phyloP scores from a whole-genome alignment of 2,888 invertebrate genomes.

The Sialis lutaria region DNA sequence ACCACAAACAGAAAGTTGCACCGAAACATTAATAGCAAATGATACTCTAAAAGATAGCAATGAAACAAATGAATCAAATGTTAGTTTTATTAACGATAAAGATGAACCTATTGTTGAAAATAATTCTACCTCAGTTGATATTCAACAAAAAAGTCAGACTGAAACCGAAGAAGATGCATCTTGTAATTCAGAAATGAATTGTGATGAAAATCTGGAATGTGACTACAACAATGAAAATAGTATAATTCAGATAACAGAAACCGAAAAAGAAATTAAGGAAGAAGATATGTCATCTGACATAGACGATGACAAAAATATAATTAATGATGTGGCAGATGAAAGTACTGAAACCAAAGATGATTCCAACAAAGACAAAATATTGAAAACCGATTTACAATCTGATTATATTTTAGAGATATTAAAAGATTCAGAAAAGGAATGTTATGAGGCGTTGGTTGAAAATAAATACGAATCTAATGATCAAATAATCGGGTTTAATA shows the following conservation, averaged over 20 bases:
- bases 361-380: not conserved
- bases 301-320: not conserved
- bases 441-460: not conserved
- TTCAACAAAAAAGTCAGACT: no score
- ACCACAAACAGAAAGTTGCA: no score
- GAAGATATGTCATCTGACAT: not conserved
- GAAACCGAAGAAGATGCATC: not conserved
- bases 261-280: not conserved
- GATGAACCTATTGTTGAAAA: no score
- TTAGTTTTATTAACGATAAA: no score
- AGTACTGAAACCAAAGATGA: not conserved
- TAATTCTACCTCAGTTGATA: no score
- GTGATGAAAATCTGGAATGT: not conserved
- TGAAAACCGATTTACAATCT: not conserved
- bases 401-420: not conserved
- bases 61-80: no score
- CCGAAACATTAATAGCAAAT: no score
- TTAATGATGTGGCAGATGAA: not conserved
- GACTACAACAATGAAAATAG: not conserved
- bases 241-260: no score
- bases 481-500: constrained; percentile 4
- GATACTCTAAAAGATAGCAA: no score
- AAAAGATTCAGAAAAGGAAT: not conserved
- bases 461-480: not conserved
- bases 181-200: not conserved